Evolutionary conservation across 2,797 vertebrate genomes (phyloP).

Genomic region (Myotis planiceps): DNA sequence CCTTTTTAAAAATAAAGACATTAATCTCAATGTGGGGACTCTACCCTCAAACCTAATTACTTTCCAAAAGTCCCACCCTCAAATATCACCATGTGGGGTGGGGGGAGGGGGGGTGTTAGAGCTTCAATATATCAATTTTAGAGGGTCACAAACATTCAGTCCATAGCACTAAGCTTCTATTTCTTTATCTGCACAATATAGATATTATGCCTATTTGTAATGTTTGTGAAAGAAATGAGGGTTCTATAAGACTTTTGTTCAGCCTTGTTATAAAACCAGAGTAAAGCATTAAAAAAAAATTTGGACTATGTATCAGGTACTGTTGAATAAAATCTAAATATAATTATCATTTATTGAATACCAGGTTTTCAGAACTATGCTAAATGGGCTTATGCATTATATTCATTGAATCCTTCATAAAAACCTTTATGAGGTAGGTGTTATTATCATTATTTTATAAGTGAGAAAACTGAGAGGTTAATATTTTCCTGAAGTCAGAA

Average conservation of each 20-base stretch:
- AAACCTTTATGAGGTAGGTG: not conserved
- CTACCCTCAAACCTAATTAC: not conserved
- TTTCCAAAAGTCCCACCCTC: not conserved
- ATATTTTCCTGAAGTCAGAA: not conserved
- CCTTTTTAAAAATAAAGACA: not conserved
- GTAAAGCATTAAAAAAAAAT: not conserved
- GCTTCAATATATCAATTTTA: not conserved
- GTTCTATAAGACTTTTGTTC: not conserved
- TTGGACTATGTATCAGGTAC: not conserved
- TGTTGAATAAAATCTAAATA: not conserved
- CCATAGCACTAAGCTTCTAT: not conserved
- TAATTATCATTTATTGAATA: not conserved
- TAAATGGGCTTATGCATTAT: not conserved
- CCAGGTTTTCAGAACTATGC: not conserved
- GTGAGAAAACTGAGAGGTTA: not conserved
- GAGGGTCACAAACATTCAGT: not conserved
- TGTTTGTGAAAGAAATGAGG: not conserved
- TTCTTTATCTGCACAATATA: not conserved
- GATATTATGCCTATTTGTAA: not conserved
- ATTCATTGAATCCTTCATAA: not conserved
- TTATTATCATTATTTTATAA: not conserved
- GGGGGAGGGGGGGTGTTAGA: not conserved
- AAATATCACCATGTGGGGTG: not conserved
- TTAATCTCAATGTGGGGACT: not conserved
- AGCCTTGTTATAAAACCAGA: conserved; percentile 28